phyloP scores from a whole-genome alignment of 2,888 invertebrate species.

The Stenichneumon culpator region DNA sequence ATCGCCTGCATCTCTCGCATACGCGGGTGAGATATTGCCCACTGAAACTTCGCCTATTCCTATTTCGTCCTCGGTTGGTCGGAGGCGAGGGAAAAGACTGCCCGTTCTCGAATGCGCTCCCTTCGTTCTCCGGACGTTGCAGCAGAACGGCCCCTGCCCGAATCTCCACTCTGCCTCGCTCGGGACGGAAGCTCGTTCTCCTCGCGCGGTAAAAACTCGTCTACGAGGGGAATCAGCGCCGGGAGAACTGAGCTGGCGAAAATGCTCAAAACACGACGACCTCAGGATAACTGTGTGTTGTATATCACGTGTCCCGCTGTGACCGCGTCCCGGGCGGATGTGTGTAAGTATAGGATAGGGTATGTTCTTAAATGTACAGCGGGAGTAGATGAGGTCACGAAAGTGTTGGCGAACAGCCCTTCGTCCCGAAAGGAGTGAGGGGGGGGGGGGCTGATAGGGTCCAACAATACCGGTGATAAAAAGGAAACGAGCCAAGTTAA shows the following conservation, averaged over 20 bases:
- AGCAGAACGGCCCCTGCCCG: slow-evolving; percentile 24
- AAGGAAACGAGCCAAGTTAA: slow-evolving; percentile 49
- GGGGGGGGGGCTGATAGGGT: not conserved
- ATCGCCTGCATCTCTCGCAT: slow-evolving; percentile 44
- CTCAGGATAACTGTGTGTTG: slow-evolving; percentile 8
- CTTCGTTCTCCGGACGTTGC: slow-evolving; percentile 59
- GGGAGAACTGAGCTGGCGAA: slow-evolving; percentile 32
- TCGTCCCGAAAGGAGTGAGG: not conserved
- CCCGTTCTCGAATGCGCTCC: slow-evolving; percentile 52
- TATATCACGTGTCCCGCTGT: slow-evolving; percentile 30
- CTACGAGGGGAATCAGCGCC: slow-evolving; percentile 57
- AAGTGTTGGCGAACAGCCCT: slow-evolving; percentile 38
- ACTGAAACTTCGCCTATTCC: slow-evolving; percentile 60
- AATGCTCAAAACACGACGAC: slow-evolving; percentile 61
- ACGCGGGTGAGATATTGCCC: slow-evolving; percentile 54
- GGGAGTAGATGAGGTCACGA: slow-evolving; percentile 35
- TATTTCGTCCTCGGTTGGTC: slow-evolving; percentile 42
- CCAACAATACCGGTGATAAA: slow-evolving; percentile 42
- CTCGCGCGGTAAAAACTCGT: slow-evolving; percentile 59
- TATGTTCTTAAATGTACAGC: not conserved
- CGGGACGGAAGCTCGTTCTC: slow-evolving; percentile 34
- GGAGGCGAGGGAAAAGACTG: slow-evolving; percentile 37
- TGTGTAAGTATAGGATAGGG: not conserved
- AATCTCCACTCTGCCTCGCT: slow-evolving; percentile 17
- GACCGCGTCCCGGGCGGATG: slow-evolving; percentile 30